Evolutionary conservation across 1,140 invertebrate species (phyloP).

Genomic region (Sinella curviseta): DNA sequence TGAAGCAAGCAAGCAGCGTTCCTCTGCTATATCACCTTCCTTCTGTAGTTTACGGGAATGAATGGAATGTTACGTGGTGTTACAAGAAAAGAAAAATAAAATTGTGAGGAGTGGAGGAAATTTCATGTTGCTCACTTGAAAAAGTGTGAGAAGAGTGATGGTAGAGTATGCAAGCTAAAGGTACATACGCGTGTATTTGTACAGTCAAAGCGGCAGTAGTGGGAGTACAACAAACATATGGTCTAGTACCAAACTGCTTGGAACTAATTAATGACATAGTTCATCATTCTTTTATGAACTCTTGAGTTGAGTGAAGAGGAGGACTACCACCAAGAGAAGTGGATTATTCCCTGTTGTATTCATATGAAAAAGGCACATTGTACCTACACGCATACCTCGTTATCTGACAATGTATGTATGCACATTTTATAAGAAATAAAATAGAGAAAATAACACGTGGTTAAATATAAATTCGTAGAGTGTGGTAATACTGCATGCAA

Average conservation of each 20-base stretch:
- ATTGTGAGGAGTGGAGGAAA: neutral
- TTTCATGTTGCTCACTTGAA: neutral
- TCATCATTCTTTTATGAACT: conserved; percentile 39
- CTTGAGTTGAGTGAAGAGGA: conserved; percentile 18
- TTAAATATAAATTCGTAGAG: too few relatives aligned
- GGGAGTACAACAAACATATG: neutral
- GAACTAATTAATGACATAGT: conserved; percentile 37
- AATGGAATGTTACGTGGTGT: neutral
- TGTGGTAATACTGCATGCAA: too few relatives aligned
- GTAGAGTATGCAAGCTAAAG: too few relatives aligned
- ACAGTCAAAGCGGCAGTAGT: too few relatives aligned
- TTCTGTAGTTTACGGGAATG: neutral
- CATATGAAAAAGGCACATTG: neutral
- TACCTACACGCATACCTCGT: too few relatives aligned
- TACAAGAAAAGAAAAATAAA: neutral
- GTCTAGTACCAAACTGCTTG: neutral
- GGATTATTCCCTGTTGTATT: conserved; percentile 11
- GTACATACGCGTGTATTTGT: too few relatives aligned
- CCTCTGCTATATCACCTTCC: too few relatives aligned
- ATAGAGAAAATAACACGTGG: too few relatives aligned
- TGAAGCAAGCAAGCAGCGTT: neutral
- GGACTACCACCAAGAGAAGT: neutral
- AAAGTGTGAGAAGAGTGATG: neutral
- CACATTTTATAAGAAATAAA: too few relatives aligned
- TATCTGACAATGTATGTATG: too few relatives aligned